A percentile compares a stretch with the other conserved stretches of the same genome.
Evolutionary conservation across 2,113 vertebrate genomes (phyloP).

Genomic region (Hyaena hyaena): DNA sequence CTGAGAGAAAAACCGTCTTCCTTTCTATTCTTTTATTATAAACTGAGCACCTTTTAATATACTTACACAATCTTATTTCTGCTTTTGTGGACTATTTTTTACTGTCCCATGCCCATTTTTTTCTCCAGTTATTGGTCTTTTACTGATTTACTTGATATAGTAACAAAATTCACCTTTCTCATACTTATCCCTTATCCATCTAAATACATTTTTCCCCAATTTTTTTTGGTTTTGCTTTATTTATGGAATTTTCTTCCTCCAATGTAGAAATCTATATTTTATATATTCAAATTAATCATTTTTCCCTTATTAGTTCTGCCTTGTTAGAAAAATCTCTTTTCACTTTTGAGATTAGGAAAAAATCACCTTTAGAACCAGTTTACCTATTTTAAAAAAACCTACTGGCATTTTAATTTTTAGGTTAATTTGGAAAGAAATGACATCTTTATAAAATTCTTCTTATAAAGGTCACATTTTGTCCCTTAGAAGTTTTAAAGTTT

Average conservation of each 20-base stretch:
- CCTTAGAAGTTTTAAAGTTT: slow-evolving; percentile 26
- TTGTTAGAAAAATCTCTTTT: slow-evolving; percentile 10
- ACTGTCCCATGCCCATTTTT: neutral
- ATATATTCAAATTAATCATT: neutral
- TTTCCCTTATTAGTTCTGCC: neutral
- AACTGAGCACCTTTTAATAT: slow-evolving; percentile 19
- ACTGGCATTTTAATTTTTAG: neutral
- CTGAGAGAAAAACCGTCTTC: neutral
- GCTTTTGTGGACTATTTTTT: neutral
- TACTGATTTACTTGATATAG: neutral
- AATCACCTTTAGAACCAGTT: neutral
- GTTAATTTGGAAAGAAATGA: neutral
- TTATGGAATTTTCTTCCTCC: neutral
- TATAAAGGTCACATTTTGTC: neutral
- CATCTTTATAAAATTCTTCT: neutral
- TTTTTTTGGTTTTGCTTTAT: neutral
- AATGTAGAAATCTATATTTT: slow-evolving; percentile 14
- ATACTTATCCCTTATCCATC: neutral
- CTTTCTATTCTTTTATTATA: neutral
- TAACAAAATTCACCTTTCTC: slow-evolving; percentile 16
- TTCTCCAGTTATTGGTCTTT: neutral
- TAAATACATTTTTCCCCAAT: neutral
- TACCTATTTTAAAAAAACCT: neutral
- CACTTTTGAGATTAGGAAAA: neutral
- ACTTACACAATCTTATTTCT: neutral